These are phyloP conservation scores for Pao palembangensis DNA, from an alignment of 2,113 vertebrate genomes.

Conservation along the genomic window DNA sequence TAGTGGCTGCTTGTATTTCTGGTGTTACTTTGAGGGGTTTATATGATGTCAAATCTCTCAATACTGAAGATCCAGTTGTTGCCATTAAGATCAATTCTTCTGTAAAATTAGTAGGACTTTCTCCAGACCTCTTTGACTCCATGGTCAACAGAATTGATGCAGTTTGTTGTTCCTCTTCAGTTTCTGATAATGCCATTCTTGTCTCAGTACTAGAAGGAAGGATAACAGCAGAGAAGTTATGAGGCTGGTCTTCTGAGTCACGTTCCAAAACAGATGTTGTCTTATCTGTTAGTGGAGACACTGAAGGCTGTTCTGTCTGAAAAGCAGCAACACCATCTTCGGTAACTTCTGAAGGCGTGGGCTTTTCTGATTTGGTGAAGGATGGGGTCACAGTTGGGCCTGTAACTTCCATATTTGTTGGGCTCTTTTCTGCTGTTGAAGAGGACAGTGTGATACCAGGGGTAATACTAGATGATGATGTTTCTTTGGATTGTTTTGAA, in stretches of 20 bases:
- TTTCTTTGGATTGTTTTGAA: too few relatives aligned
- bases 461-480: background rate
- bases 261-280: background rate
- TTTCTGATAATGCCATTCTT: background rate
- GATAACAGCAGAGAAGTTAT: background rate
- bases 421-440: background rate
- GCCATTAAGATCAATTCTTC: background rate
- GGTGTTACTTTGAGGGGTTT: too few relatives aligned
- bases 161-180: background rate
- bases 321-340: background rate
- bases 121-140: conserved; percentile 4
- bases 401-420: conserved; percentile 1
- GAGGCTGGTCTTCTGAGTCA: background rate
- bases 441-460: background rate
- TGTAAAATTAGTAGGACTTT: background rate
- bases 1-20: too few relatives aligned
- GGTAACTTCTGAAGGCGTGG: too few relatives aligned
- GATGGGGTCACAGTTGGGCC: background rate
- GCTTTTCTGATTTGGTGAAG: too few relatives aligned
- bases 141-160: background rate
- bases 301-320: background rate
- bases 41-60: background rate
- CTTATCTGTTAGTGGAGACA: background rate
- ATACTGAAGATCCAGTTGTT: background rate
- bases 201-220: background rate